phyloP scores from a whole-genome alignment of 2,888 invertebrate species.

The Cryptophagus acutangulus region DNA sequence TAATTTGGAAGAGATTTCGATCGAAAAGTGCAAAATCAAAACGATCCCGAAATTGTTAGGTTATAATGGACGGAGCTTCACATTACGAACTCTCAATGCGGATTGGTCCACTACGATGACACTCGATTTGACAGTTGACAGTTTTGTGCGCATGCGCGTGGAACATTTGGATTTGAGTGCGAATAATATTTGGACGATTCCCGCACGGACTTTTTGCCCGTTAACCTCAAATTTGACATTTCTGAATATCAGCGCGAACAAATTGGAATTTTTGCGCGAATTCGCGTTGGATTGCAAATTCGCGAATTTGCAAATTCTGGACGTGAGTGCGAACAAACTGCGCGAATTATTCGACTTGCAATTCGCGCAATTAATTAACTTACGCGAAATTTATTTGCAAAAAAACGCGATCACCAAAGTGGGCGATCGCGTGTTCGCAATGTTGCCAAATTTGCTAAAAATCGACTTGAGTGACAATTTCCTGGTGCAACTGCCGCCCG shows the following conservation, averaged over 20 bases:
- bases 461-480: conserved; percentile 77
- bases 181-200: conserved; percentile 73
- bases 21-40: conserved; percentile 74
- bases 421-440: conserved; percentile 69
- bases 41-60: conserved; percentile 68
- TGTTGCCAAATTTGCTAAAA: conserved; percentile 62
- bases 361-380: conserved; percentile 63
- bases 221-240: conserved; percentile 62
- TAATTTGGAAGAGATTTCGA: conserved; percentile 61
- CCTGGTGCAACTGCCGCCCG: conserved; percentile 70
- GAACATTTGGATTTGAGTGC: conserved; percentile 66
- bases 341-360: conserved; percentile 66
- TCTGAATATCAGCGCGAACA: conserved; percentile 71
- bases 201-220: conserved; percentile 68
- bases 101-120: conserved; percentile 79
- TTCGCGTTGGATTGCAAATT: too few relatives aligned
- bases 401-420: conserved; percentile 71
- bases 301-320: conserved; percentile 66
- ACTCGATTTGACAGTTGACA: conserved; percentile 67
- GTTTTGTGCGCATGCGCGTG: conserved; percentile 64
- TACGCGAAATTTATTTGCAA: conserved; percentile 67
- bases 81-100: conserved; percentile 69
- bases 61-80: conserved; percentile 60
- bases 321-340: conserved; percentile 71
- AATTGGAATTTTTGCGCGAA: conserved; percentile 71